A percentile compares a stretch with the other conserved stretches of the same genome.
Conservation (phyloP, 2,888 invertebrate genomes). For the Agelastica alni region DNA sequence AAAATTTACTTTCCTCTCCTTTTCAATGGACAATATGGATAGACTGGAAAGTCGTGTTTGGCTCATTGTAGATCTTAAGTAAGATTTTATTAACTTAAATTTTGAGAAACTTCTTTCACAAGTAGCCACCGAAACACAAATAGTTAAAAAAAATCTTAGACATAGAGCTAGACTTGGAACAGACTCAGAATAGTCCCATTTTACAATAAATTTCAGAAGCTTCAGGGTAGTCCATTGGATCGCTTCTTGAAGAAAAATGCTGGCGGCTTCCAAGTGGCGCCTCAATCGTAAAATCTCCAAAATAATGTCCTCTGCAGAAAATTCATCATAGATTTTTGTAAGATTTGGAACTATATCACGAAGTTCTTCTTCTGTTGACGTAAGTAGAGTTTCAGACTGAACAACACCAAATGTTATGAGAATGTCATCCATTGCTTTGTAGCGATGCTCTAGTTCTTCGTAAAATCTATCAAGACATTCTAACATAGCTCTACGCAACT, state of each 20-base stretch:
- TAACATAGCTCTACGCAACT: too few species aligned
- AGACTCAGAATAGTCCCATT: conserved; percentile 16
- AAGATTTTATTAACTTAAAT: too few species aligned
- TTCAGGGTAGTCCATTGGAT: too few species aligned
- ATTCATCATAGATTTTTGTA: conserved; percentile 5
- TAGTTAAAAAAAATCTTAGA: too few species aligned
- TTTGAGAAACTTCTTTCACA: too few species aligned
- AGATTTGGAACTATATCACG: conserved; percentile 15
- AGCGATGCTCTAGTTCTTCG: conserved; percentile 16
- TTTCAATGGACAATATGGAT: conserved; percentile 12
- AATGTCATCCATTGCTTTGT: too few species aligned
- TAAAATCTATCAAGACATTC: conserved; percentile 21
- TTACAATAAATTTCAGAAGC: conserved; percentile 10
- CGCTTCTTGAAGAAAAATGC: conserved; percentile 1
- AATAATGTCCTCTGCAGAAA: not conserved
- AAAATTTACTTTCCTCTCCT: conserved; percentile 6
- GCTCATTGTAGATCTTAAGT: too few species aligned
- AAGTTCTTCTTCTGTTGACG: conserved; percentile 15
- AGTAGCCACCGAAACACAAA: too few species aligned
- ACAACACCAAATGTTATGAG: too few species aligned
- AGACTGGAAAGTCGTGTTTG: conserved; percentile 11
- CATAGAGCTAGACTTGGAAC: conserved; percentile 2
- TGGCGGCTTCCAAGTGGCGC: conserved; percentile 15
- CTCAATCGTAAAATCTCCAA: conserved; percentile 11
- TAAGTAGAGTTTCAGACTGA: conserved; percentile 17